Percentiles rank a stretch among this genome's conserved stretches.
Conservation (phyloP, 2,888 invertebrate genomes). For the Octodonta nipae region DNA sequence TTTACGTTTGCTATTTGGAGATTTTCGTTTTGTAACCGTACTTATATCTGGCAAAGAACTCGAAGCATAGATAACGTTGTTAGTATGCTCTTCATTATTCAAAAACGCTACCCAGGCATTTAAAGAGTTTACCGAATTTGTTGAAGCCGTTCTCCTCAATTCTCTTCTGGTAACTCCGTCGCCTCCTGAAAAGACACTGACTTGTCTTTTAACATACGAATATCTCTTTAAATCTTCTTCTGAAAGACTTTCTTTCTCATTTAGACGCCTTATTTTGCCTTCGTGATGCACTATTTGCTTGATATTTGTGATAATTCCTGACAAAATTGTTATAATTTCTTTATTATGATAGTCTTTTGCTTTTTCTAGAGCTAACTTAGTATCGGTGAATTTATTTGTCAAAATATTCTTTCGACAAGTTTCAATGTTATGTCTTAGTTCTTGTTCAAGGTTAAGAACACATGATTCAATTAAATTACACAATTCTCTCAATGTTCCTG, state of each 20-base stretch:
- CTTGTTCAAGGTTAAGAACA: no score
- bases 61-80: background rate
- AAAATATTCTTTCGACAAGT: no score
- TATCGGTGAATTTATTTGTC: constrained; percentile 12
- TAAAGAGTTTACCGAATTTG: constrained; percentile 15
- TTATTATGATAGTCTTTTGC: constrained; percentile 21
- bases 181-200: constrained; percentile 13
- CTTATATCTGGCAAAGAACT: background rate
- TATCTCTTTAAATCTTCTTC: constrained; percentile 14
- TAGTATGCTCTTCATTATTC: constrained; percentile 8
- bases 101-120: constrained; percentile 21
- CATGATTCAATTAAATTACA: no score
- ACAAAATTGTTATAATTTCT: constrained; percentile 17
- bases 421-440: no score
- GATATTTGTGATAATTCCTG: constrained; percentile 15
- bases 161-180: constrained; percentile 10
- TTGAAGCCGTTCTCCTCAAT: constrained; percentile 13
- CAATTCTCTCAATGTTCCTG: no score
- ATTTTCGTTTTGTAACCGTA: constrained; percentile 12
- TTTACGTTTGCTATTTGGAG: constrained; percentile 10
- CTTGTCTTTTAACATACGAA: constrained; percentile 18
- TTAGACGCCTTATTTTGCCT: constrained; percentile 13
- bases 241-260: constrained; percentile 4
- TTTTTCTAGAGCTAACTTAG: constrained; percentile 15
- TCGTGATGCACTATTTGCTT: constrained; percentile 16